These are phyloP conservation scores for Odontomyia ornata DNA, from an alignment of 2,888 invertebrate genomes.

Conservation along the genomic window DNA sequence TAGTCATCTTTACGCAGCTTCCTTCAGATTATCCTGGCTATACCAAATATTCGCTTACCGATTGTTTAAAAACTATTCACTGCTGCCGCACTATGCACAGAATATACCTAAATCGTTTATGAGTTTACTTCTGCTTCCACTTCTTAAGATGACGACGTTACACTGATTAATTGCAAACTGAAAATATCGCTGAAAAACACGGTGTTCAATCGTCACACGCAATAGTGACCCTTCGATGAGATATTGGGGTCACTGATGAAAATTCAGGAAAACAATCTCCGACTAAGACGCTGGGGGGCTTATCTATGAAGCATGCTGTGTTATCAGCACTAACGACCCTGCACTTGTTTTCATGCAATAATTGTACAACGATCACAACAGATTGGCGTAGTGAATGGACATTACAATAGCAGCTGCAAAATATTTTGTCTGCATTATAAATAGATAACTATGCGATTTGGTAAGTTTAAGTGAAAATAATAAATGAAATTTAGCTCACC, in stretches of 20 bases:
- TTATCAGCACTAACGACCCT: conserved; percentile 22
- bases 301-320: conserved; percentile 2
- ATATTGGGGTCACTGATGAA: conserved; percentile 7
- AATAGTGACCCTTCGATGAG: neutral
- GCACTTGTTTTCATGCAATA: conserved; percentile 17
- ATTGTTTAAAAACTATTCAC: too few relatives aligned
- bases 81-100: too few relatives aligned
- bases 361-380: neutral
- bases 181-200: neutral
- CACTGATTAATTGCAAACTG: neutral
- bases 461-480: neutral
- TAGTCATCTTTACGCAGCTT: conserved; percentile 66
- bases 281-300: neutral
- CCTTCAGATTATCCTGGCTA: too few relatives aligned
- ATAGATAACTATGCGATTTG: neutral
- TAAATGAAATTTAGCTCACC: neutral
- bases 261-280: conserved; percentile 14
- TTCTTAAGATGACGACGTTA: too few relatives aligned
- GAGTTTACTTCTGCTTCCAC: too few relatives aligned
- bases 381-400: neutral
- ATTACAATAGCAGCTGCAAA: neutral
- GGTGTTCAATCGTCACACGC: too few relatives aligned
- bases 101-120: too few relatives aligned
- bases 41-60: too few relatives aligned
- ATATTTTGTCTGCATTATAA: neutral